Evolutionary conservation across 1,140 invertebrate species (phyloP).

Genomic region (Gryllus bimaculatus): DNA sequence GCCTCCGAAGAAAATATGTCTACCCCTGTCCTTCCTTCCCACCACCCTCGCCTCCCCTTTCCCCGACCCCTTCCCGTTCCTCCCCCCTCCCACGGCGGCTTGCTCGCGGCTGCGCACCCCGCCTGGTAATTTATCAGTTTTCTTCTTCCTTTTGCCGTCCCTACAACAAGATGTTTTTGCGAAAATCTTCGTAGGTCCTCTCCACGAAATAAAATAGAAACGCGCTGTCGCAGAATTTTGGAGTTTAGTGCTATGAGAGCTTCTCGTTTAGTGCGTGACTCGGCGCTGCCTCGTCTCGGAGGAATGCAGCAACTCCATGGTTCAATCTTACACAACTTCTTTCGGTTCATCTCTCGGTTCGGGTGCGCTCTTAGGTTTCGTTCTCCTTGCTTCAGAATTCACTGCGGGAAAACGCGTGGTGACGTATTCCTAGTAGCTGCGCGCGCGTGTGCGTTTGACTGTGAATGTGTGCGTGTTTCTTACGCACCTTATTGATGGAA

Average conservation of each 20-base stretch:
- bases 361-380: too few relatives aligned
- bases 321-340: too few relatives aligned
- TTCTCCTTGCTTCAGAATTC: too few relatives aligned
- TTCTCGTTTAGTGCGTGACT: too few relatives aligned
- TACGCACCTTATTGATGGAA: background rate
- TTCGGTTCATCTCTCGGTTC: too few relatives aligned
- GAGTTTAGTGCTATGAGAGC: too few relatives aligned
- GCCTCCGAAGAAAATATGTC: background rate
- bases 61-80: background rate
- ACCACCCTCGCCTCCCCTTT: background rate
- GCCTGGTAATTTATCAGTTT: conserved; percentile 1
- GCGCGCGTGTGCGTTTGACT: too few relatives aligned
- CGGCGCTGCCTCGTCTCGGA: background rate
- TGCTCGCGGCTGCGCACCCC: background rate
- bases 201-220: background rate
- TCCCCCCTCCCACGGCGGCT: background rate
- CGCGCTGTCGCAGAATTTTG: background rate
- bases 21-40: background rate
- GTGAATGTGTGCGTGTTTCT: background rate
- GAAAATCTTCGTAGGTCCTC: background rate
- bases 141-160: background rate
- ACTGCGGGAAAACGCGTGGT: too few relatives aligned
- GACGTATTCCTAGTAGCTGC: too few relatives aligned
- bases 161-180: background rate
- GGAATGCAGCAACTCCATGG: too few relatives aligned